Evolutionary conservation across 2,113 vertebrate species (phyloP), one percentile per base, ranked within the genome.

Genomic region (Mugil cephalus): DNA sequence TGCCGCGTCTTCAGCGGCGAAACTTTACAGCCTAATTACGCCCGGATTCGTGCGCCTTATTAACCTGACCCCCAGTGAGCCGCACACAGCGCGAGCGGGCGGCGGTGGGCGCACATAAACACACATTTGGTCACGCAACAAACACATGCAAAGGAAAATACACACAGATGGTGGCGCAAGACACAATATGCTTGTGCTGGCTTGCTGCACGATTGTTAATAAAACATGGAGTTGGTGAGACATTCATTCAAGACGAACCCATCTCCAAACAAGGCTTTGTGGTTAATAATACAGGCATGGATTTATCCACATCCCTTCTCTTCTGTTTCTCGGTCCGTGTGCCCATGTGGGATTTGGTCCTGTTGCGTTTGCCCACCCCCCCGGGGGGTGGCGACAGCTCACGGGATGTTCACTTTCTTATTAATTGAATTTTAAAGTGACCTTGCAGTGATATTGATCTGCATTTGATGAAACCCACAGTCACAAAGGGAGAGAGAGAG

Each of bases 341-440:
- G 54, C 48, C 52, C 66, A 30, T 30, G 24, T 19, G 60, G 60
- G 84, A 84, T 66, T n/a, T 46, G 74, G 75, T 82, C 76, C 46
- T 71, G 83, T 66, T 70, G 84, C 79, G 40, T 70, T 43, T 60
- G 14, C 61, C 58, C 42, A 17, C 17, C 38, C 42, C 46, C 64
- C 60, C 80, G 60, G 34, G 30, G 77, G 42, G 50, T 51, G 68
- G 71, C 30, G 19, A 75, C 35, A 18, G 69, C 83, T 71, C 50
- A 36, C 24, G 68, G 84, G 73, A 77, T 82, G 81, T 86, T 85
- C 77, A 55, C 80, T 85, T 79, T 90, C 70, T 72, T 87, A 88
- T 88, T 86, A 89, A 92, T 89, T 92, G 77, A 90, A 92, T 92
- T 92, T 89, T 89, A 90, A 87, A 89, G 90, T 90, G 89, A 93